Evolutionary conservation across 2,888 invertebrate genomes (phyloP).

Genomic region (Latheticus oryzae): DNA sequence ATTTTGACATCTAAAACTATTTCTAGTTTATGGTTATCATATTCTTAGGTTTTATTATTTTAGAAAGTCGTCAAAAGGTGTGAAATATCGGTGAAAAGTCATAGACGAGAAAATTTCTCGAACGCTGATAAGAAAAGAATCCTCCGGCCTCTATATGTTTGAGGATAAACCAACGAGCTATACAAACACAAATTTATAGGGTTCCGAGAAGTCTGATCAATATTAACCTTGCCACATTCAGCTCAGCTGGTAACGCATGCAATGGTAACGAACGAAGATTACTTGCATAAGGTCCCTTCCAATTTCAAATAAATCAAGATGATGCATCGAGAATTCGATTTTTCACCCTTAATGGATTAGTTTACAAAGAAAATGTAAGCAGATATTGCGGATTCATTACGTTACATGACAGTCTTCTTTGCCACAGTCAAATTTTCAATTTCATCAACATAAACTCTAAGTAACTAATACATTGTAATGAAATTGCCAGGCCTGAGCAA

Average conservation of each 20-base stretch:
- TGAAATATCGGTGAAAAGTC: slow-evolving; percentile 18
- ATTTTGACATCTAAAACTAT: too few species aligned
- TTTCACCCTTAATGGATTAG: slow-evolving; percentile 12
- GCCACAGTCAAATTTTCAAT: too few species aligned
- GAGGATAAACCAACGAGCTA: slow-evolving; percentile 34
- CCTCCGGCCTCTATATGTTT: slow-evolving; percentile 32
- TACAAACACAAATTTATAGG: slow-evolving; percentile 45
- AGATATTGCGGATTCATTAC: slow-evolving; percentile 11
- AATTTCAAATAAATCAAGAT: slow-evolving; percentile 6
- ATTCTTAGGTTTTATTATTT: too few species aligned
- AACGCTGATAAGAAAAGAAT: slow-evolving; percentile 31
- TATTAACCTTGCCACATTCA: slow-evolving; percentile 47
- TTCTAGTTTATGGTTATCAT: too few species aligned
- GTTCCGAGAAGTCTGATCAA: slow-evolving; percentile 51
- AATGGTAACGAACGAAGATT: slow-evolving; percentile 29
- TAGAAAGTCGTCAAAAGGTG: slow-evolving; percentile 9
- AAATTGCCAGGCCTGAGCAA: too few species aligned
- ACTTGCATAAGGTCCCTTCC: slow-evolving; percentile 24
- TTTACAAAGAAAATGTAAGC: slow-evolving; percentile 19
- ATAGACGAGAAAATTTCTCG: too few species aligned
- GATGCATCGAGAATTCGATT: slow-evolving; percentile 1
- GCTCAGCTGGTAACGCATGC: slow-evolving; percentile 43
- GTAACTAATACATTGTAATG: too few species aligned
- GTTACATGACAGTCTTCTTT: slow-evolving; percentile 1
- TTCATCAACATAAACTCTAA: too few species aligned